Conservation (phyloP, 2,113 vertebrate species). For the Myotis yumanensis region DNA sequence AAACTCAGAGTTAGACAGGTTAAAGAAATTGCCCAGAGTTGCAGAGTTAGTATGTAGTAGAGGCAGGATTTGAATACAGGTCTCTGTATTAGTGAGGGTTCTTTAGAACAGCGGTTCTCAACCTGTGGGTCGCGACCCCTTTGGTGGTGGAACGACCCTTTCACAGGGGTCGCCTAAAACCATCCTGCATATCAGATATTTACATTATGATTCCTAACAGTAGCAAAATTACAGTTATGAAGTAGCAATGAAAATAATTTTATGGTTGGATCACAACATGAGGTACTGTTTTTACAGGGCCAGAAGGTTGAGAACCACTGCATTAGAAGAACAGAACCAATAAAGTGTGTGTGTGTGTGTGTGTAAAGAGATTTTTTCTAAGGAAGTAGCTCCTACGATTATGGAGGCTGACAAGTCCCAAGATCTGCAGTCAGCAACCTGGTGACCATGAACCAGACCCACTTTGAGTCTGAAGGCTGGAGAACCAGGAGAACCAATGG, state of each 20-base stretch:
- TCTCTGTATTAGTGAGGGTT: background rate
- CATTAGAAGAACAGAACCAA: background rate
- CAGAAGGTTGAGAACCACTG: too few species aligned
- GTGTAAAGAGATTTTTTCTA: background rate
- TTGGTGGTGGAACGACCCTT: too few species aligned
- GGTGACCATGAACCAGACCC: background rate
- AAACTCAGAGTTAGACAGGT: background rate
- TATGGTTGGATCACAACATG: too few species aligned
- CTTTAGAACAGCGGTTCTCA: background rate
- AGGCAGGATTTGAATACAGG: background rate
- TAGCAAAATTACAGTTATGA: too few species aligned
- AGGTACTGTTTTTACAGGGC: too few species aligned
- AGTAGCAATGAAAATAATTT: too few species aligned
- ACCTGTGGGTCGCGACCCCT: too few species aligned
- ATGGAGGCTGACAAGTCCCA: background rate
- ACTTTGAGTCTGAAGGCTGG: background rate
- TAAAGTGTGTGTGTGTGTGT: background rate
- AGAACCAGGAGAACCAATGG: background rate
- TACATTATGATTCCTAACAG: too few species aligned
- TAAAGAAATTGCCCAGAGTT: background rate
- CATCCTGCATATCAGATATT: too few species aligned
- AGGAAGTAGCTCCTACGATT: background rate
- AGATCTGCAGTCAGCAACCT: background rate
- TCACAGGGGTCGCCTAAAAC: too few species aligned
- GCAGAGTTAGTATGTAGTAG: conserved; percentile 5